These are phyloP conservation scores for Camelus bactrianus DNA, from an alignment of 2,113 vertebrate genomes.

Conservation along the genomic window DNA sequence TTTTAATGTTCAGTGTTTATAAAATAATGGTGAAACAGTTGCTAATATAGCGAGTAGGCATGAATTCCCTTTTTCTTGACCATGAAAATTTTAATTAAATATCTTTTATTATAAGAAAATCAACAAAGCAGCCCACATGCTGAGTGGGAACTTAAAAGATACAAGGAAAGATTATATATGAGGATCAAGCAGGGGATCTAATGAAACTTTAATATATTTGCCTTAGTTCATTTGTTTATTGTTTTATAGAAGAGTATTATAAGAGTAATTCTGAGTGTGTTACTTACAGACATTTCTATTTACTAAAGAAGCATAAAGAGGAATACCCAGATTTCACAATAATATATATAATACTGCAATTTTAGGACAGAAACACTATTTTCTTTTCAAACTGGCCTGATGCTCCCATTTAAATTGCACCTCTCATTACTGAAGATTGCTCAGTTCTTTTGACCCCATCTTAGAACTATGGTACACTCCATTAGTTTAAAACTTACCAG, in stretches of 20 bases:
- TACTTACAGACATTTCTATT: background rate
- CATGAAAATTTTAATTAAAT: background rate
- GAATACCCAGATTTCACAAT: background rate
- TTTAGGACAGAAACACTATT: background rate
- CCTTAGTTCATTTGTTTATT: background rate
- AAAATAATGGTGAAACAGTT: background rate
- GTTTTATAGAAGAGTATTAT: background rate
- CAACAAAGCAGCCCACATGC: background rate
- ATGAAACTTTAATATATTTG: background rate
- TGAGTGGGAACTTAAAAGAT: background rate
- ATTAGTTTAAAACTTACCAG: background rate
- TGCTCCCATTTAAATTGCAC: background rate
- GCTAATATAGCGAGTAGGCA: background rate
- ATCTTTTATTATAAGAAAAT: constrained; percentile 21
- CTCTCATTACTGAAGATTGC: too few species aligned
- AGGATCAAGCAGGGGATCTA: background rate
- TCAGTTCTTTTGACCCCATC: background rate
- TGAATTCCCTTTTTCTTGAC: background rate
- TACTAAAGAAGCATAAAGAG: background rate
- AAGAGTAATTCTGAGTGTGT: background rate
- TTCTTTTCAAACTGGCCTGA: background rate
- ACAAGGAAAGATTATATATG: background rate
- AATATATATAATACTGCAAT: background rate
- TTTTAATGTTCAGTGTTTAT: background rate
- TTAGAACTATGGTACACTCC: background rate